Percentiles rank a stretch among this genome's conserved stretches.
These are phyloP conservation scores for Champsocephalus esox DNA, from an alignment of 2,797 vertebrate genomes.

Conservation along the genomic window DNA sequence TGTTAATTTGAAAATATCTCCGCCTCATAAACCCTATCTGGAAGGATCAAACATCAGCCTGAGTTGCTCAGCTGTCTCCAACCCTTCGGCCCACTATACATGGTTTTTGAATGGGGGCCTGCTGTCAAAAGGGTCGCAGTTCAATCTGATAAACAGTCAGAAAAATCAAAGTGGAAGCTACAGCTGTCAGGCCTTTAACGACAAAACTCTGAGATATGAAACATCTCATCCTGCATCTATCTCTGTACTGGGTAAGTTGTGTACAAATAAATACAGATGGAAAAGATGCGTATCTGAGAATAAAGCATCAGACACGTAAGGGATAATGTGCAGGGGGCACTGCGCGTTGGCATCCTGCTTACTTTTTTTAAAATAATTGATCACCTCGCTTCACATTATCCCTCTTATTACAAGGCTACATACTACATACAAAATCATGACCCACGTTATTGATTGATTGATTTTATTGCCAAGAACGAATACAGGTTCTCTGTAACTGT, in stretches of 20 bases:
- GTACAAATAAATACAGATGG: too few relatives aligned
- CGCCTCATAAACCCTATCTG: background rate
- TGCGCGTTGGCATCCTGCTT: too few relatives aligned
- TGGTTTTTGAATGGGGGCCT: conserved; percentile 60
- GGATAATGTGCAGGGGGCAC: too few relatives aligned
- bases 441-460: too few relatives aligned
- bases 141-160: conserved; percentile 47
- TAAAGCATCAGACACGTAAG: too few relatives aligned
- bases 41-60: conserved; percentile 55
- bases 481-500: too few relatives aligned
- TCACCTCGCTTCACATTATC: too few relatives aligned
- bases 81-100: conserved; percentile 31
- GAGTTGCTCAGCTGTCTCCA: conserved; percentile 65
- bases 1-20: background rate
- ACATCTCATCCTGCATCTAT: conserved; percentile 23
- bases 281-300: too few relatives aligned
- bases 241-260: conserved; percentile 54
- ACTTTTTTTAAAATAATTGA: too few relatives aligned
- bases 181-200: conserved; percentile 70
- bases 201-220: conserved; percentile 49
- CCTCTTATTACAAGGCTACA: too few relatives aligned
- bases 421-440: too few relatives aligned
- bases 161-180: conserved; percentile 65
- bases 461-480: too few relatives aligned
- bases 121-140: conserved; percentile 26